Base-by-base conservation (phyloP, 2,888 invertebrate genomes). In the Pseudeuparius sepicola region DNA sequence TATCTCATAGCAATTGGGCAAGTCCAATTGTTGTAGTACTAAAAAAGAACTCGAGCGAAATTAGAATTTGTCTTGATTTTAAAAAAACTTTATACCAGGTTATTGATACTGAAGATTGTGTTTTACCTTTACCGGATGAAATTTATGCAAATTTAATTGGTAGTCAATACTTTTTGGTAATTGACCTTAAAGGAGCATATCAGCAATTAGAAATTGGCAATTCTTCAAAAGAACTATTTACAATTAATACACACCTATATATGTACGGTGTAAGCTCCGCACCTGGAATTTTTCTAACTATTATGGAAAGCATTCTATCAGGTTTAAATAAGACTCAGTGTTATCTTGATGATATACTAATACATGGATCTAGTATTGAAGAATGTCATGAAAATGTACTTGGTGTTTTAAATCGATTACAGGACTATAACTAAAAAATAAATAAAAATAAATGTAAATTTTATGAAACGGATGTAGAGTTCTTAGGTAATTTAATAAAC, bases 51-150 rank as follows among this genome's bases (percentile, higher is more conserved):
- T 37, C 40, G n/a, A 26, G 30, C 18, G 36, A 42, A 4, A 40
- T 54, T 5, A 24, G 56, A 31, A 43, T 57, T n/a, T 55, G 54
- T 40, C 47, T 52, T 3, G 52, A 59, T 46, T 53, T 48, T 25
- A 54, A 53, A 36, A 41, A 40, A 27, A 51, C 54, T 1, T 7
- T 50, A 9, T 54, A 54, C 38, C 34, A 36, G 24, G 37, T 32
- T 9, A 34, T 52, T 6, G 39, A 50, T 23, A 40, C 41, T 13
- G 50, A 54, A 13, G 48, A 51, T 25, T 53, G 50, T 31, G 51
- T 51, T 7, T 44, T 57, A 33, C 55, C 54, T 2, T 33, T 40
- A 31, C 42, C 47, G 10, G 52, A 53, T 14, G 52, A 55, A 26
- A 45, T 57, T 28, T 52, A 53, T 40, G 43, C 49, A 4, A 39